Evolutionary conservation across 2,113 vertebrate species (phyloP), one percentile per base, ranked within the genome.

Genomic region (Ariopsis seemanni): DNA sequence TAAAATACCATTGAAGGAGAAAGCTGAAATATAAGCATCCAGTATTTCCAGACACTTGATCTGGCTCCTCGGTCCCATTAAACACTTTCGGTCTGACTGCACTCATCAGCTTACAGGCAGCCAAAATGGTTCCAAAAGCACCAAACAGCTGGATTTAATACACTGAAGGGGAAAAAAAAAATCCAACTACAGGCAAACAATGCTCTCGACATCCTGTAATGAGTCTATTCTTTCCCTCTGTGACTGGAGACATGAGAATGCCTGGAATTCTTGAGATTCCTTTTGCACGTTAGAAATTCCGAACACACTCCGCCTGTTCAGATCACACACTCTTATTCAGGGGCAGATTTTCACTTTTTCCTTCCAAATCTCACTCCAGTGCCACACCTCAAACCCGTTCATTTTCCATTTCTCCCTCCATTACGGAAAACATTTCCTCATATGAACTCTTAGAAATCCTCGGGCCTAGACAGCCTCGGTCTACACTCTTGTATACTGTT

Each of bases 241-340:
- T 25, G 58, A 50, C 77, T 5, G 15, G 25, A 58, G 7, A 91
- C 91, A 92, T 92, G 90, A 92, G 91, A 96, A 96, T 96, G 96
- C 96, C 95, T 94, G 92, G 94, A 96, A 97, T 98, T 98, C 97
- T 95, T 93, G 62, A 93, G 94, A 96, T 97, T 97, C 96, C 95
- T 92, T 94, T 95, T 95, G 95, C 96, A 95, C 96, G 97, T 95
- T 95, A 96, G 94, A 97, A 96, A 97, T 97, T 97, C 96, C 96
- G 95, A 93, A 93, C 92, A 93, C 95, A 94, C 95, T 93, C 95
- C 92, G 95, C 91, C 94, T 94, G 93, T 94, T 93, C 89, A n/a
- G 89, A 93, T 93, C 91, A 91, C 90, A 90, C 94, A 93, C 94
- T 94, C 94, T 42, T 91, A 94, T 62, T 53, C 15, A 25, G 42